phyloP scores from a whole-genome alignment of 2,888 invertebrate genomes.

The Fragum fragum region DNA sequence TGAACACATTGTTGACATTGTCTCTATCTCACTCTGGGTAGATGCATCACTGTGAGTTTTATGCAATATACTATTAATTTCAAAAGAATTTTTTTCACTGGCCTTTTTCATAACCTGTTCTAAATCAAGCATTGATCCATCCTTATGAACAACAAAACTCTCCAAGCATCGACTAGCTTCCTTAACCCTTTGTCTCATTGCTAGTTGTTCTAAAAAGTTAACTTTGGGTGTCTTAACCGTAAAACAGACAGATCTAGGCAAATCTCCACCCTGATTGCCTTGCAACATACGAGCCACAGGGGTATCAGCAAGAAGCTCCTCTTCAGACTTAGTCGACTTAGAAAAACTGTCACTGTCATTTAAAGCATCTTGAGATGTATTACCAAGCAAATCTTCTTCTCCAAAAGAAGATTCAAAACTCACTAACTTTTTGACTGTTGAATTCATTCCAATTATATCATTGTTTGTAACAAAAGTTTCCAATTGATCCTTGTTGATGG shows the following conservation, averaged over 20 bases:
- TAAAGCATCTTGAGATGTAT: slow-evolving; percentile 16
- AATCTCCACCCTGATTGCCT: neutral
- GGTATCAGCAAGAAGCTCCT: slow-evolving; percentile 48
- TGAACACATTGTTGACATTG: slow-evolving; percentile 40
- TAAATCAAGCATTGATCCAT: slow-evolving; percentile 16
- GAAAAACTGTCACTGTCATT: slow-evolving; percentile 33
- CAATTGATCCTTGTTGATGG: no score
- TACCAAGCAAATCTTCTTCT: slow-evolving; percentile 41
- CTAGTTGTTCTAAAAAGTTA: slow-evolving; percentile 45
- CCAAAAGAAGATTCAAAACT: slow-evolving; percentile 11
- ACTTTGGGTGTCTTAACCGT: slow-evolving; percentile 15
- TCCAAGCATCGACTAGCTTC: slow-evolving; percentile 41
- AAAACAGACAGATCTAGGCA: neutral
- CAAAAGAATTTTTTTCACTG: neutral
- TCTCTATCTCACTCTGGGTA: slow-evolving; percentile 27
- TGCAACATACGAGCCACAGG: slow-evolving; percentile 2
- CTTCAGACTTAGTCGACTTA: slow-evolving; percentile 52
- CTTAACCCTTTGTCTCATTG: slow-evolving; percentile 32
- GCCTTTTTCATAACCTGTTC: neutral
- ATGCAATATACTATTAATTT: slow-evolving; percentile 4
- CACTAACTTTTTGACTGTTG: no score
- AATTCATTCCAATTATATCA: no score
- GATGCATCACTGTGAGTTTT: slow-evolving; percentile 24
- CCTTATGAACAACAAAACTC: slow-evolving; percentile 39
- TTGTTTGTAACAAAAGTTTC: no score